Conservation (phyloP, 2,888 invertebrate species). For the Anorthoa munda region DNA sequence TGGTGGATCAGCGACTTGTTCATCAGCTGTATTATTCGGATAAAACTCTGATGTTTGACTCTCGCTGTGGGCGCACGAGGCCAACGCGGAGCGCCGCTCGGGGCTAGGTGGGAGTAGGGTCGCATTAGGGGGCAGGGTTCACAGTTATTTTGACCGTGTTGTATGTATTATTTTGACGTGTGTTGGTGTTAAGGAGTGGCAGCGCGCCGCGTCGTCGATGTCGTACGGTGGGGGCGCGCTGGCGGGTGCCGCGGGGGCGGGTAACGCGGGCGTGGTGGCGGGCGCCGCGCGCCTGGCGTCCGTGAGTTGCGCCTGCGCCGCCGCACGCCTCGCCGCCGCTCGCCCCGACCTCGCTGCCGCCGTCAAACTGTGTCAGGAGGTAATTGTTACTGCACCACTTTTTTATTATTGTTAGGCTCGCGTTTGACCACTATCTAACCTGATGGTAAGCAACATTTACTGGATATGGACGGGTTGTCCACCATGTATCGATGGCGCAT, state of each 20-base stretch:
- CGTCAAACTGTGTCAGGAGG: slow-evolving; percentile 86
- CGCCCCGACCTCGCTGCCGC: slow-evolving; percentile 79
- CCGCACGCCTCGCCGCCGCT: slow-evolving; percentile 83
- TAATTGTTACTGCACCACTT: slow-evolving; percentile 44
- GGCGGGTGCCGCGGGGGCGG: slow-evolving; percentile 60
- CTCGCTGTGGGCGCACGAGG: too few species aligned
- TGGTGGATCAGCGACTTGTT: slow-evolving; percentile 1
- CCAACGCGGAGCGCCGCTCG: too few species aligned
- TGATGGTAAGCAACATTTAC: too few species aligned
- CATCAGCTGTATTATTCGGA: too few species aligned
- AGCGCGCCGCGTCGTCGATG: slow-evolving; percentile 82
- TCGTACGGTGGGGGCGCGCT: slow-evolving; percentile 67
- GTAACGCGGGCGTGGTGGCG: slow-evolving; percentile 85
- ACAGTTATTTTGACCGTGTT: slow-evolving; percentile 11
- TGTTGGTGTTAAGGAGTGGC: slow-evolving; percentile 81
- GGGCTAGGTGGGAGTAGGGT: too few species aligned
- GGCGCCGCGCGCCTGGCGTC: slow-evolving; percentile 87
- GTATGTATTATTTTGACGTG: slow-evolving; percentile 9
- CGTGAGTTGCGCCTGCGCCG: slow-evolving; percentile 87
- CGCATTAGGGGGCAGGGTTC: too few species aligned
- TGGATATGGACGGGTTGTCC: too few species aligned
- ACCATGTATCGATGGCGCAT: too few species aligned
- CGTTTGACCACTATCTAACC: too few species aligned
- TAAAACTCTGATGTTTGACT: too few species aligned
- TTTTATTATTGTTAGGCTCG: too few species aligned